phyloP scores from a whole-genome alignment of 2,888 invertebrate species.

The Globia sparganii region DNA sequence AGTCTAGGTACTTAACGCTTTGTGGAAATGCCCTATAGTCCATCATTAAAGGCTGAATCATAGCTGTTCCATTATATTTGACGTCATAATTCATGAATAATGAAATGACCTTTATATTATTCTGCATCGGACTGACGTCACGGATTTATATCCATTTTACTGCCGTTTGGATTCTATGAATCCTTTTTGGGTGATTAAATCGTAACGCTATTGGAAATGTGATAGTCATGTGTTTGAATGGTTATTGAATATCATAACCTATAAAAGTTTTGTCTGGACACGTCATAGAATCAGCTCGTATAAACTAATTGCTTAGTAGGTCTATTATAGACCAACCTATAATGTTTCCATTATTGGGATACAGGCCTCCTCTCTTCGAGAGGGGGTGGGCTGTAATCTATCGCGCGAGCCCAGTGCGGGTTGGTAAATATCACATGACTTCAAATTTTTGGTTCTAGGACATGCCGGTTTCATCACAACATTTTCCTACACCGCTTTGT shows the following conservation, averaged over 20 bases:
- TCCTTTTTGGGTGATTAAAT: slow-evolving; percentile 41
- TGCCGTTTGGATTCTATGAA: slow-evolving; percentile 24
- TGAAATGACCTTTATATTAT: slow-evolving; percentile 75
- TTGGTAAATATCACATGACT: background rate
- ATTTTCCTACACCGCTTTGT: background rate
- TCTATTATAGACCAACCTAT: background rate
- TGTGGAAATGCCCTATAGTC: slow-evolving; percentile 72
- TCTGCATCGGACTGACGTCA: slow-evolving; percentile 64
- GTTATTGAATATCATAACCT: background rate
- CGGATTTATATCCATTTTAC: slow-evolving; percentile 44
- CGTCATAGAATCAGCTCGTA: background rate
- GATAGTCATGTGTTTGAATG: slow-evolving; percentile 32
- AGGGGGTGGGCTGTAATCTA: background rate
- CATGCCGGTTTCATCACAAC: background rate
- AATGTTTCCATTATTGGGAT: background rate
- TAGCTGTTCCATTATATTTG: slow-evolving; percentile 67
- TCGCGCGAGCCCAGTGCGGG: background rate
- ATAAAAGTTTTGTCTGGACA: background rate
- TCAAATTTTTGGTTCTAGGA: background rate
- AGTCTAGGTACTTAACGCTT: slow-evolving; percentile 47
- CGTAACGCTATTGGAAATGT: slow-evolving; percentile 20
- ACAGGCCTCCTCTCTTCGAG: background rate
- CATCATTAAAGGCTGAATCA: slow-evolving; percentile 80
- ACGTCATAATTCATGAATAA: slow-evolving; percentile 77
- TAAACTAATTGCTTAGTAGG: background rate